Percentiles rank a stretch among this genome's conserved stretches.
Conservation (phyloP, 1,140 invertebrate genomes). For the Trypoxylus dichotomus region DNA sequence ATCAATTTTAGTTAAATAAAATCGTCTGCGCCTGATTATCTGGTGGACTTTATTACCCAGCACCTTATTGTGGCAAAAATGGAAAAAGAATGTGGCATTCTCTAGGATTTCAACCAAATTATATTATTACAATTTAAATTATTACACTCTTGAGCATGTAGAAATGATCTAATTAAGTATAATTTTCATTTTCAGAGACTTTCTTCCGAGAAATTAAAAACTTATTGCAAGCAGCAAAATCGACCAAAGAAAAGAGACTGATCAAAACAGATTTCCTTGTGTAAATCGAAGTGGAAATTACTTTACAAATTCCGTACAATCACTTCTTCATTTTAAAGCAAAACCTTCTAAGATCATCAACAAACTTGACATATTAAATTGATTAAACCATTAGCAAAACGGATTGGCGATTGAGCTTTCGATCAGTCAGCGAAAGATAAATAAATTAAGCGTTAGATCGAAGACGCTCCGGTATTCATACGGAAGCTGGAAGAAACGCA, state of each 20-base stretch:
- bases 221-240: neutral
- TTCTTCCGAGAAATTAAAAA: neutral
- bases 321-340: neutral
- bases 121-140: too few relatives aligned
- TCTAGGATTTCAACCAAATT: too few relatives aligned
- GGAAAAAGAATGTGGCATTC: too few relatives aligned
- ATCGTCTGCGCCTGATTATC: too few relatives aligned
- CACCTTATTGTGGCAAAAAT: too few relatives aligned
- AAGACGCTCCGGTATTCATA: too few relatives aligned
- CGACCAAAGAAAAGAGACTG: neutral
- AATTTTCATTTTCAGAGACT: neutral
- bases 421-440: too few relatives aligned
- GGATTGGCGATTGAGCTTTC: neutral
- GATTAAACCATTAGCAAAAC: neutral
- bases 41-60: too few relatives aligned
- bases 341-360: neutral
- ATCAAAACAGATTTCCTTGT: neutral
- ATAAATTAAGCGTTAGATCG: too few relatives aligned
- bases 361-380: neutral
- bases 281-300: neutral
- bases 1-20: too few relatives aligned
- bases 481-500: neutral
- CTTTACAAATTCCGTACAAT: neutral
- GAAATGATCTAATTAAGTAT: neutral
- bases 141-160: neutral